Evolutionary conservation across 2,113 vertebrate genomes (phyloP), one percentile per base, ranked within the genome.

Genomic region (Tupaia chinensis): DNA sequence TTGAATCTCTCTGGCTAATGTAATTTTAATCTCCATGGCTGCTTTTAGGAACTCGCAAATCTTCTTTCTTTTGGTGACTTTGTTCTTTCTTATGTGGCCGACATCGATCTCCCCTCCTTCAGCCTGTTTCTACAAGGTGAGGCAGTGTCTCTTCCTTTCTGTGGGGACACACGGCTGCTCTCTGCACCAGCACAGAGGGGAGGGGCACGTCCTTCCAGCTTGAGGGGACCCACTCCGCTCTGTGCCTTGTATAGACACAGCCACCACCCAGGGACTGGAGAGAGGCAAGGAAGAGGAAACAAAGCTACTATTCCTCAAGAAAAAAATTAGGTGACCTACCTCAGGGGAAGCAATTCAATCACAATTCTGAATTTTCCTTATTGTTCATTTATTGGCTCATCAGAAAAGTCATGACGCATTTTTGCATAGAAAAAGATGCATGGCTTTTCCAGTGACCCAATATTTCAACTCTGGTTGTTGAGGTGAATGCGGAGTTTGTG

Each of bases 11-110:
- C 6, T n/a, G 86, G 82, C 80, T 94, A 76, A 87, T 94, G 93
- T 87, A 72, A 77, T 89, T 82, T 94, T 91, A 29, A 95, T 97
- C 78, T 96, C 65, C 58, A 14, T 9, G 74, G 54, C 68, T 84
- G 12, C 56, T 72, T 63, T 61, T 12, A 60, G 76, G 69, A 60
- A 56, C 63, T 29, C 56, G 78, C 44, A 92, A 32, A 86, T 73
- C 82, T 13, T 60, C 94, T 95, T 78, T 23, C 65, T 89, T 29
- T 69, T 34, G 65, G 65, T 16, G 88, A 93, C 73, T 65, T 68
- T 66, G 12, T 70, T 74, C 81, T 34, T 77, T 80, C 69, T 89
- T 60, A 54, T 63, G 72, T 61, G 56, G 29, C 54, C 79, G 54
- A 12, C n/a, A 61, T 69, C n/a, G 6, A 32, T 86, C 16, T 17